Evolutionary conservation across 2,888 invertebrate species (phyloP), one percentile per base, ranked within the genome.

Genomic region (Brenthis ino): DNA sequence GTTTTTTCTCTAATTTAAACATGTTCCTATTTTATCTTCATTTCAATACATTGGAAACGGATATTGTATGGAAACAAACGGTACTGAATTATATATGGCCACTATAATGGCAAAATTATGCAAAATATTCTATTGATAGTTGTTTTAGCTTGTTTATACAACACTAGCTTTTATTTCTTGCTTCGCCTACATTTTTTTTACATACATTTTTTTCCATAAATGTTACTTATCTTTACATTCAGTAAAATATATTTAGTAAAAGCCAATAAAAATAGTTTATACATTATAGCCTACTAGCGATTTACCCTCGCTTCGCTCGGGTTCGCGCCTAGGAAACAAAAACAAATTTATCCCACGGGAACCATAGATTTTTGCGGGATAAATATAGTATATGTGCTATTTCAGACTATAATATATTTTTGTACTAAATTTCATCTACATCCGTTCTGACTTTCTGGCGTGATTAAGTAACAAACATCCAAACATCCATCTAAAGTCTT

Each of bases 51-150:
- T 43, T 43, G 37, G 37, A 43, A 57, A 56, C 71, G 72, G 74
- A 74, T 67, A 76, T 75, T 73, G 74, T 68, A 72, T 65, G 69
- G 73, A 65, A 68, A 72, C 67, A 71, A 72, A 75, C 70, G 72
- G 67, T 58, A 69, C 65, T 70, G 65, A 64, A 72, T 73, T 69
- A 71, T 74, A 72, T 74, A 66, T 67, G 66, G 66, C 71, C 64
- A 67, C 72, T 69, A 67, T 69, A 67, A 72, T 67, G 54, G 69
- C 33, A 43, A 66, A 69, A 65, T 65, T 65, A 67, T 67, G 64
- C 70, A 65, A 70, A 72, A 57, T 24, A 60, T 48, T 48, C 67
- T 63, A 60, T 63, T 67, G 61, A 63, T 67, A 56, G 53, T 61
- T 64, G 64, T 56, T 56, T 64, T 47, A 56, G 58, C 60, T 70